Evolutionary conservation across 2,797 vertebrate species (phyloP).

Genomic region (Hoplostethus mediterraneus): DNA sequence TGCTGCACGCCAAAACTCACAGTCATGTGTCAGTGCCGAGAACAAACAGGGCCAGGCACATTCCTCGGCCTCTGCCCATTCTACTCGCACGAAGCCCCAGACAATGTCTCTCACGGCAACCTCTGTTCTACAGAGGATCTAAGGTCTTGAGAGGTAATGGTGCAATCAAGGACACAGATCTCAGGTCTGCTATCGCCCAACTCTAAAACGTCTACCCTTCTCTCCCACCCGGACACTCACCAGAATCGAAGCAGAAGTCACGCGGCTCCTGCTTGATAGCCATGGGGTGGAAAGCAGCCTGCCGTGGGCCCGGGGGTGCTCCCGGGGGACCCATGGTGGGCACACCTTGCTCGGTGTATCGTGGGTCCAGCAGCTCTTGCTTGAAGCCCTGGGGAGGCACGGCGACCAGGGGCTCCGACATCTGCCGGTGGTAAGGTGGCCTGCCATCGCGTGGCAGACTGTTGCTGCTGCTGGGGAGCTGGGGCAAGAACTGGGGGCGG

Average conservation of each 20-base stretch:
- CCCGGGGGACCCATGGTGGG: constrained; percentile 84
- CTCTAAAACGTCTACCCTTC: not conserved
- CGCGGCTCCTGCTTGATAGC: constrained; percentile 96
- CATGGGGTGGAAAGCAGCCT: constrained; percentile 90
- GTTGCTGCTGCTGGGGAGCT: constrained; percentile 72
- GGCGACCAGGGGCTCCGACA: constrained; percentile 94
- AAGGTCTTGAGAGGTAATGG: not conserved
- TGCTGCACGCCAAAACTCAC: constrained; percentile 75
- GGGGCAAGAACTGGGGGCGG: constrained; percentile 87
- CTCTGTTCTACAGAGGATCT: not conserved
- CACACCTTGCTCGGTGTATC: constrained; percentile 89
- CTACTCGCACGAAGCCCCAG: constrained; percentile 14
- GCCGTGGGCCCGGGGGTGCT: constrained; percentile 74
- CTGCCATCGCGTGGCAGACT: constrained; percentile 85
- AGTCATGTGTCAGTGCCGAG: constrained; percentile 63
- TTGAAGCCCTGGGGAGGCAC: constrained; percentile 93
- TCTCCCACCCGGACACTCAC: constrained; percentile 77
- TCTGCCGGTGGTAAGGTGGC: constrained; percentile 93
- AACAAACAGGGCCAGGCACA: constrained; percentile 73
- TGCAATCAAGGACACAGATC: no score
- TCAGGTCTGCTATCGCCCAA: no score
- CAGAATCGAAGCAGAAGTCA: constrained; percentile 97
- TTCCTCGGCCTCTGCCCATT: constrained; percentile 62
- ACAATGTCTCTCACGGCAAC: constrained; percentile 21
- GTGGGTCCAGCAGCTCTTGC: constrained; percentile 93